Percentiles rank a stretch among this genome's conserved stretches.
These are phyloP conservation scores for Allolobophora icterica DNA, from an alignment of 2,888 invertebrate species.

Conservation along the genomic window DNA sequence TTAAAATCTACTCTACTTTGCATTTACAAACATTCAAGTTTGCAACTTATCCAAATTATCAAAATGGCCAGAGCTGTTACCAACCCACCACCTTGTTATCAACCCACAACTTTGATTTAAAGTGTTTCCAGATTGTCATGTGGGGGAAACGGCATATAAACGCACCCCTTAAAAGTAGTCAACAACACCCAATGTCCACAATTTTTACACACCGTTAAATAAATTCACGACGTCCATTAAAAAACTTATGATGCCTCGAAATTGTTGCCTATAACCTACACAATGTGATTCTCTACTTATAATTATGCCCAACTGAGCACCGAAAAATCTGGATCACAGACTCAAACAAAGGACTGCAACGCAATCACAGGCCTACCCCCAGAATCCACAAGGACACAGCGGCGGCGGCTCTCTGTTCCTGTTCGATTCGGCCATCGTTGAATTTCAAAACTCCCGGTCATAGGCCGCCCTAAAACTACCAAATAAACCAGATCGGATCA, in stretches of 20 bases:
- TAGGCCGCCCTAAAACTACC: slow-evolving; percentile 12
- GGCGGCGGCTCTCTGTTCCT: slow-evolving; percentile 41
- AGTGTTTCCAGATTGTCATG: no score
- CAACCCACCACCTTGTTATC: not conserved
- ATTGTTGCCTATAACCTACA: not conserved
- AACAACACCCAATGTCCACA: not conserved
- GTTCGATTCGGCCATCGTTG: slow-evolving; percentile 50
- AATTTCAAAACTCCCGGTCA: slow-evolving; percentile 19
- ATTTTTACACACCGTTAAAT: not conserved
- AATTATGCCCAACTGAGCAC: not conserved
- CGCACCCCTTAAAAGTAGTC: not conserved
- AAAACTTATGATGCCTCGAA: not conserved
- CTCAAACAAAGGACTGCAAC: not conserved
- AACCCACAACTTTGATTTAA: not conserved
- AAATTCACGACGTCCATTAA: not conserved
- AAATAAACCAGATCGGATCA: not conserved
- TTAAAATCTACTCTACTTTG: no score
- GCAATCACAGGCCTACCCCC: slow-evolving; percentile 45
- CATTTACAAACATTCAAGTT: no score
- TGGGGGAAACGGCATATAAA: no score
- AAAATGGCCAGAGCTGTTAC: not conserved
- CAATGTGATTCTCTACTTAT: not conserved
- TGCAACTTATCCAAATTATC: no score
- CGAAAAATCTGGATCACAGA: not conserved
- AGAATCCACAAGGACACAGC: slow-evolving; percentile 51